Evolutionary conservation across 2,797 vertebrate species (phyloP), one percentile per base, ranked within the genome.

Genomic region (Tokudaia muenninki): DNA sequence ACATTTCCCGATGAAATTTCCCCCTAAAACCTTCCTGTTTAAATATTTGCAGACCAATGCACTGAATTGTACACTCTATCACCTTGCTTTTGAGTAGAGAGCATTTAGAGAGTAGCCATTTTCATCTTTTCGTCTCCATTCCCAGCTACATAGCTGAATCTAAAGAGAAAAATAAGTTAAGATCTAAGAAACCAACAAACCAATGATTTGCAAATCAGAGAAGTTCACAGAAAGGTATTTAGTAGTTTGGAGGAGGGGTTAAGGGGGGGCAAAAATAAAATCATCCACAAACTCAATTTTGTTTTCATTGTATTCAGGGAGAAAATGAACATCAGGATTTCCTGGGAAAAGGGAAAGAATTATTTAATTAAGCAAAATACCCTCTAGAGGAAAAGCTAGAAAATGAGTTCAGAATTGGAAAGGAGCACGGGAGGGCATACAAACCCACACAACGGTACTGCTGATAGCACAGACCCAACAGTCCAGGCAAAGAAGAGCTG

Each of bases 21-120:
- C 47, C 50, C 87, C 47, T 31, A 91, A 92, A 91, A 88, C 87
- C 80, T 92, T 96, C 90, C 65, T 92, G 31, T 92, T 94, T 95
- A 95, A 93, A 93, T 44, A 90, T 44, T 19, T n/a, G 67, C 47
- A 86, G 74, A 87, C 41, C 75, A 57, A 11, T 57, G 50, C 29
- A 55, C 78, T 87, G 87, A 16, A 14, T 90, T 86, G 80, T 83
- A 80, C 34, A 24, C 34, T 6, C 22, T 90, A 52, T 9, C 47
- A 75, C 63, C 67, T 55, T 47, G 41, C 50, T 41, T 82, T 57
- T 34, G 55, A 70, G 47, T 1, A 19, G 83, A 16, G 29, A n/a
- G 44, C 83, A 86, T 9, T 87, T 34, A 31, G 83, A 86, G 77
- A 87, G 0, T 31, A 88, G 24, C 9, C 11, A 47, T 79, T 31